Conservation (phyloP, 1,140 invertebrate genomes). For the Drosophila sechellia region DNA sequence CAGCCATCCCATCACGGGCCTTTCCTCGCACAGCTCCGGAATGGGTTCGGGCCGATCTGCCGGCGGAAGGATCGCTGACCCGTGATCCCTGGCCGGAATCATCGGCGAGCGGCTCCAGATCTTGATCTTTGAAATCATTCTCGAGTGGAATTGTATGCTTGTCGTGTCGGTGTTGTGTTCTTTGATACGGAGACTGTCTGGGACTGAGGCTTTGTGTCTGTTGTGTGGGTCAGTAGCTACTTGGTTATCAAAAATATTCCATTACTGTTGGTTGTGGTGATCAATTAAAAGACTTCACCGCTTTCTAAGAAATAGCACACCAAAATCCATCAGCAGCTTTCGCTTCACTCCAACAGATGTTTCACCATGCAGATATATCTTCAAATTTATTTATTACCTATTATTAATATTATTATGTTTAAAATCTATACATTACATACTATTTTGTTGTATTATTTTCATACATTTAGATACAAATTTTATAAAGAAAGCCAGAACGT, state of each 20-base stretch:
- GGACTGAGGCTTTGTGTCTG: not conserved
- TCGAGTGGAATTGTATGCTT: not conserved
- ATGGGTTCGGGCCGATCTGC: slow-evolving; percentile 14
- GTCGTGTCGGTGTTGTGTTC: not conserved
- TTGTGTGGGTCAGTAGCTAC: not conserved
- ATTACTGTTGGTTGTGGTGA: too few species aligned
- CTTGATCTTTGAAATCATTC: slow-evolving; percentile 1
- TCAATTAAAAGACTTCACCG: too few species aligned
- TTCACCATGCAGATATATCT: too few species aligned
- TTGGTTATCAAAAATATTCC: not conserved
- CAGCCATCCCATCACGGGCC: slow-evolving; percentile 16
- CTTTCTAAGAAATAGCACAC: too few species aligned
- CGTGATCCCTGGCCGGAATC: slow-evolving; percentile 6
- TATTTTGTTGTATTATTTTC: not conserved
- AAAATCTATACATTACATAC: too few species aligned
- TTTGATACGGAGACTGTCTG: not conserved
- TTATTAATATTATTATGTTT: too few species aligned
- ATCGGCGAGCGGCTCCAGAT: slow-evolving; percentile 17
- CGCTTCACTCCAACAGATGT: too few species aligned
- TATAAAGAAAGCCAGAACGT: not conserved
- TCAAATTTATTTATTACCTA: too few species aligned
- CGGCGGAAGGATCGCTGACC: slow-evolving; percentile 19
- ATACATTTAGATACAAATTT: not conserved
- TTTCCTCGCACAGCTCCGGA: slow-evolving; percentile 14
- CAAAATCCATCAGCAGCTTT: too few species aligned